Base-by-base conservation (phyloP, 1,140 invertebrate genomes). In the Drosophila novamexicana region DNA sequence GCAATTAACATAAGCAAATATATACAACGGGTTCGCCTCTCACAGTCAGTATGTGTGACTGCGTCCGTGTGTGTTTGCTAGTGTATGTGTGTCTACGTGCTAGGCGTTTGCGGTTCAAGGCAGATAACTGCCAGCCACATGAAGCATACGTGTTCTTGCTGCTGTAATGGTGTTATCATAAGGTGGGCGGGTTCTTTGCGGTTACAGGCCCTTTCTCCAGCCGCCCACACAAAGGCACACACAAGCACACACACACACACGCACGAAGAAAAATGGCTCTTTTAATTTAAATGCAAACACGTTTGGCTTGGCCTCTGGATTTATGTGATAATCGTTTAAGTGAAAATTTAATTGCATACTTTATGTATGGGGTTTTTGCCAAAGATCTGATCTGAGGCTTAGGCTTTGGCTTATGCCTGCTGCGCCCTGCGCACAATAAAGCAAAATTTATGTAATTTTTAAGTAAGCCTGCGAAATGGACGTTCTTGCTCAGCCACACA, bases 241-340 rank as follows among this genome's bases (percentile, higher is more conserved):
- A 37, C 37, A 29, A 39, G 22, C 16, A 53, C 22, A 37, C 61
- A 39, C 39, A 45, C 49, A 16, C 74, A 18, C 18, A 18, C 18
- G 1, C 18, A 18, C 18, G 81, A 85, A 91, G 90, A 91, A 91
- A 91, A 91, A 91, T 91, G 90, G 83, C 86, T 91, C 84, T 85
- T 91, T 91, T 91, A 91, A 91, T 91, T 91, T 91, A 91, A 91
- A 91, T 90, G 90, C 90, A 91, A 91, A 91, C 90, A 91, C 90
- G 83, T 91, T 90, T 90, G 89, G 74, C 85, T 79, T 67, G 82
- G 47, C 69, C 53, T 68, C 64, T 71, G 90, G 90, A 91, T 91
- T 91, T 91, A 91, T 91, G 86, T 89, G 90, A 91, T 91, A 91
- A 91, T 91, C 90, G 88, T 85, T 91, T 91, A 91, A 91, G 90